Base-by-base conservation (phyloP, 2,113 vertebrate genomes). In the Dasyprocta punctata region DNA sequence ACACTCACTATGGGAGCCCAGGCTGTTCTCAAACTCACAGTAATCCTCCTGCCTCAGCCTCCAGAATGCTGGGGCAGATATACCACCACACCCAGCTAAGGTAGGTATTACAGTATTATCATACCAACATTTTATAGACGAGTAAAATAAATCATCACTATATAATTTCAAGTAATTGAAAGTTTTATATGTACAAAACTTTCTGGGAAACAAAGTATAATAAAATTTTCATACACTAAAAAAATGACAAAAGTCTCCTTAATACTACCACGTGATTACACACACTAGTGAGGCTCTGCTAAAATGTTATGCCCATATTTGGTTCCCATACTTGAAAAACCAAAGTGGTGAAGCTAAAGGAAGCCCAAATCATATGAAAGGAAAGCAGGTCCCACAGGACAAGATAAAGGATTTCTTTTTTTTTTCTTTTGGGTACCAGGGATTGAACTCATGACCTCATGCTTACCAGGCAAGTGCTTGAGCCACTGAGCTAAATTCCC, bases 181-280 rank as follows among this genome's bases (percentile, higher is more conserved):
- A 71, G 73, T 95, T 89, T 94, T 94, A 30, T 92, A 96, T n/a
- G 3, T 75, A 85, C 52, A 96, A 94, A 96, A 90, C 49, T 88
- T 93, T 30, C 20, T 81, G 17, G 49, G 49, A 88, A 94, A 95
- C 38, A 52, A 86, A 95, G 60, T 78, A 1, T 44, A 95, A 95
- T 38, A 56, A 95, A 92, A 95, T 94, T 83, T 80, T 84, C 65
- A 96, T 22, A 41, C 41, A 47, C 87, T 77, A 61, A 92, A 95
- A 83, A 97, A 92, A 88, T 54, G 52, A 89, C 38, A 78, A 94
- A 95, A 92, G 58, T 47, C 44, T 86, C 69, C 38, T 67, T 41
- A 89, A 60, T 75, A 95, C 30, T 10, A 93, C 14, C 36, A 88
- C 30, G 63, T 24, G 12, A 92, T 80, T 54, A 61, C 86, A 88